Base-by-base conservation (phyloP, 2,888 invertebrate species). In the Electrophaes corylata region DNA sequence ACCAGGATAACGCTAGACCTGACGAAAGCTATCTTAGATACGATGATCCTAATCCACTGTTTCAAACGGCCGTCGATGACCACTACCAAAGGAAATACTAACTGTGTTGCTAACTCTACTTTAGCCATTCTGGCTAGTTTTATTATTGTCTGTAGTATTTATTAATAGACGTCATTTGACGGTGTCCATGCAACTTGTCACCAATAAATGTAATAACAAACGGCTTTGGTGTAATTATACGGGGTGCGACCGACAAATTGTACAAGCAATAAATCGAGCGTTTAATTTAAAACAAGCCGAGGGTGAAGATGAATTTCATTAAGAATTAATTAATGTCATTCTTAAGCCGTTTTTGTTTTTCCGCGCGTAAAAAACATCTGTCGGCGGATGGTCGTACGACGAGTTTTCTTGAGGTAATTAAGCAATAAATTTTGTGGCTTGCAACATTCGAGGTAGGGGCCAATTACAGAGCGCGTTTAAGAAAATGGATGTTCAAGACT, bases 321-420 rank as follows among this genome's bases (percentile, higher is more conserved):
- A 91, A 91, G 91, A 91, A 91, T 91, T 91, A 91, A 91, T 91
- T 91, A 91, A 91, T 91, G 91, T 91, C 91, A 91, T 91, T 89
- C 91, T 91, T 91, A 88, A 88, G 83, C 80, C 82, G 88, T 89
- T 89, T 77, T 88, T 90, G 91, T 91, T 91, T 91, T 91, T 89
- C 85, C 83, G 70, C 80, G 80, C 78, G 88, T 91, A 91, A 91
- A 91, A 91, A 91, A 88, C 91, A 91, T 90, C 91, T 91, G 91
- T 86, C 78, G 85, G 79, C 66, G 66, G 78, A 77, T 75, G 79
- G 76, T 67, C 68, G 69, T 75, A 83, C 86, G 91, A 85, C 86
- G 90, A 81, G 85, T 88, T 88, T 87, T 86, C 90, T 88, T 86
- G 83, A 90, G 92, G 92, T 92, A 92, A 92, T 92, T 92, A 92